Percentiles rank a stretch among this genome's conserved stretches.
Conservation (phyloP, 2,797 vertebrate species). For the Cheirogaleus major region DNA sequence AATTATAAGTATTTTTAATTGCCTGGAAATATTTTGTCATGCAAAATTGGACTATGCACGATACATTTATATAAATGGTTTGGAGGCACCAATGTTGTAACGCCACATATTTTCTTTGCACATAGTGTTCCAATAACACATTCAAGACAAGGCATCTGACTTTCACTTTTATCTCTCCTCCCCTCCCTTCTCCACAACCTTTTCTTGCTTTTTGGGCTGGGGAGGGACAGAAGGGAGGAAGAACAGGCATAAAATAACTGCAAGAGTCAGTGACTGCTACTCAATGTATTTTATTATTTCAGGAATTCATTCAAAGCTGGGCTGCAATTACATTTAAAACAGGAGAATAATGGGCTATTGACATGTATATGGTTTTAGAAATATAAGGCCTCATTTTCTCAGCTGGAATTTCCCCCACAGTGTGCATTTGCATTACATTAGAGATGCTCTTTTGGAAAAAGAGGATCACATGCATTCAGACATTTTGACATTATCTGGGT, state of each 20-base stretch:
- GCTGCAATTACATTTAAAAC: slow-evolving; percentile 88
- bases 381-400: slow-evolving; percentile 89
- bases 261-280: slow-evolving; percentile 81
- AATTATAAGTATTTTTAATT: slow-evolving; percentile 86
- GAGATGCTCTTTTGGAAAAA: slow-evolving; percentile 84
- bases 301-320: slow-evolving; percentile 85
- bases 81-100: slow-evolving; percentile 67
- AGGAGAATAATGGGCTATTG: slow-evolving; percentile 89
- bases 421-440: slow-evolving; percentile 90
- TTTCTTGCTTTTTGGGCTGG: neutral
- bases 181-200: slow-evolving; percentile 56
- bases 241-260: slow-evolving; percentile 77
- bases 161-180: slow-evolving; percentile 72
- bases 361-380: slow-evolving; percentile 89
- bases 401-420: slow-evolving; percentile 88
- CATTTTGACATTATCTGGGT: slow-evolving; percentile 87
- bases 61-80: slow-evolving; percentile 73
- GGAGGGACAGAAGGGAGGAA: slow-evolving; percentile 29
- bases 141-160: slow-evolving; percentile 67
- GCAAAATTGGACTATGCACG: slow-evolving; percentile 67
- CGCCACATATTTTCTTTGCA: slow-evolving; percentile 65
- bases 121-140: slow-evolving; percentile 58
- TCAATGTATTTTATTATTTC: slow-evolving; percentile 87
- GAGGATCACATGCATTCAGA: slow-evolving; percentile 82
- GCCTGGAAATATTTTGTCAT: slow-evolving; percentile 85